Base-by-base conservation (phyloP, 2,113 vertebrate species). In the Lophochroa leadbeateri region DNA sequence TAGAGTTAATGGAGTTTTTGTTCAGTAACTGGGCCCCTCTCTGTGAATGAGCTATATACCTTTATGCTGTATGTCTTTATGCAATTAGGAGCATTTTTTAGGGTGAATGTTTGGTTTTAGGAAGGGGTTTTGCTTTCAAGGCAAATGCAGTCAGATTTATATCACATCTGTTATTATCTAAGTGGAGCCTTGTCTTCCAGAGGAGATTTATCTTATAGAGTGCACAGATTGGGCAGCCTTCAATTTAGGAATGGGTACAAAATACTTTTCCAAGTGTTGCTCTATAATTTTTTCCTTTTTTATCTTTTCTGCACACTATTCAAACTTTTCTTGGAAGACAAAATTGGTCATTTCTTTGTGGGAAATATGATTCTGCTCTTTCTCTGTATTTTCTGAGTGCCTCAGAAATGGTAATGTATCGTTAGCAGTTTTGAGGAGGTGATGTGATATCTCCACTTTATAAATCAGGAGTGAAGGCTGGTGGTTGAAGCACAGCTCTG, bases 131-230 rank as follows among this genome's bases (percentile, higher is more conserved):
- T 82, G 20, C 92, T 96, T 95, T 95, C 43, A 68, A 86, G 91
- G 39, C 60, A 94, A 89, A 75, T 44, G 61, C 39, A 82, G 33
- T 92, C 55, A 91, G 80, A 82, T 94, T 94, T 86, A 78, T 95
- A 60, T 79, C 11, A 7, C 52, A 50, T 91, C 72, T 95, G 53
- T 87, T 92, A 92, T 96, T 94, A 94, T 88, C 65, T 81, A 78
- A 72, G 57, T 68, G 31, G 37, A 94, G 61, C 68, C 44, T 71
- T 83, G 61, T 84, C 74, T 88, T 88, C n/a, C 47, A 81, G 39
- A 91, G 46, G 29, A 92, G 44, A 81, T 83, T 88, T 82, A 39
- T 86, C 76, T 89, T 86, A 52, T 0, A 61, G 57, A 92, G 21
- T 69, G 31, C 44, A 53, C 19, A 86, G 61, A 57, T 41, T 85